Conservation (phyloP, 2,888 invertebrate species). For the Drosophila acutilabella region DNA sequence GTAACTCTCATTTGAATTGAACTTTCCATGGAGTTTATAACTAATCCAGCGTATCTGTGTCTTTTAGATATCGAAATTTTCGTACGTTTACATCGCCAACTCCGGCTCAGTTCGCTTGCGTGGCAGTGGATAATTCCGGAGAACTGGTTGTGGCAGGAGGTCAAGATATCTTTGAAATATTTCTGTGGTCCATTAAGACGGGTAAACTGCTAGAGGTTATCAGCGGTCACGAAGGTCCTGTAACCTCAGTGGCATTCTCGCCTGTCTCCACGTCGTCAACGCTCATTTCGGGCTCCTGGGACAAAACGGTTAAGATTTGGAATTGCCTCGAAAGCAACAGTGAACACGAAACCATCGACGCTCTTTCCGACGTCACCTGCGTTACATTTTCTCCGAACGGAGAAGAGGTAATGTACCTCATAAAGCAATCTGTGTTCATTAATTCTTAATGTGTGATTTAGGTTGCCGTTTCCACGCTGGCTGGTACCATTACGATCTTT, state of each 20-base stretch:
- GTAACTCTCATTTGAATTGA: slow-evolving; percentile 78
- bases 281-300: slow-evolving; percentile 97
- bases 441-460: slow-evolving; percentile 63
- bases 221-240: slow-evolving; percentile 97
- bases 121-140: slow-evolving; percentile 94
- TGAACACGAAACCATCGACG: slow-evolving; percentile 91
- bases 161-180: slow-evolving; percentile 97
- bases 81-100: slow-evolving; percentile 96
- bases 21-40: not conserved
- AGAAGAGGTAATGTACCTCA: slow-evolving; percentile 87
- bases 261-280: slow-evolving; percentile 90
- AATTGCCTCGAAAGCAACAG: slow-evolving; percentile 93
- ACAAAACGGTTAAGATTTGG: slow-evolving; percentile 96
- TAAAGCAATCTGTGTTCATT: too few relatives aligned
- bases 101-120: slow-evolving; percentile 96
- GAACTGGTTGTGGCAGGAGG: slow-evolving; percentile 98
- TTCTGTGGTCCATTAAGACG: slow-evolving; percentile 97
- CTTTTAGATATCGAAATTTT: slow-evolving; percentile 97
- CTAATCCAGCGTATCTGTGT: not conserved
- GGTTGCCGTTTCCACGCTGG: slow-evolving; percentile 96
- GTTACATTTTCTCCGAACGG: slow-evolving; percentile 96
- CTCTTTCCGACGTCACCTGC: slow-evolving; percentile 92
- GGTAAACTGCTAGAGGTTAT: slow-evolving; percentile 96
- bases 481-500: slow-evolving; percentile 94
- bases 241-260: slow-evolving; percentile 92